Evolutionary conservation across 2,888 invertebrate genomes (phyloP), one percentile per base, ranked within the genome.

Genomic region (Amphipyra tragopoginis): DNA sequence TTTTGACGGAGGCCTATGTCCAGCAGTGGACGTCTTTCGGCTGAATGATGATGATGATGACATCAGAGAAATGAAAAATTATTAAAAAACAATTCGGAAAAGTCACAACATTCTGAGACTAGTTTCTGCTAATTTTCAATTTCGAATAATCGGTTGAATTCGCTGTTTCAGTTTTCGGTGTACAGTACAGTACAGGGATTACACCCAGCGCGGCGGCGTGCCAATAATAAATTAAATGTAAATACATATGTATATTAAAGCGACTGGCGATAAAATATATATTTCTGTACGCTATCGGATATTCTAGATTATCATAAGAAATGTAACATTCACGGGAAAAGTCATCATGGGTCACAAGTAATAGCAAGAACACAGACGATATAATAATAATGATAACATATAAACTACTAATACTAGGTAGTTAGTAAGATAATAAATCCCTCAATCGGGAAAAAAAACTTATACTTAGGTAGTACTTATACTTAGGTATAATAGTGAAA

Each of bases 391-490:
- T 47, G 34, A 64, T 51, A 40, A 36, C 15, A 43, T 43, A 3
- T 49, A 39, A 43, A 34, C 33, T 13, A 13, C 15, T 38, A 56
- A 33, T 9, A 39, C 39, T 42, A 15, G 29, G 11, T 39, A 26
- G 51, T 54, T 62, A 7, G 29, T 45, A 3, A 39, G 26, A 34
- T 47, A 40, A 36, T 39, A 15, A 49, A 51, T 51, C 64, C 70
- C 38, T 42, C 34, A 43, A 70, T 48, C 55, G 55, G 43, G 63
- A 63, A 70, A 68, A 5, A 55, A 48, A 10, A 43, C 44, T 42
- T 26, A 40, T 9, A 36, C n/a, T 40, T 13, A 21, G n/a, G n/a
- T n/a, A n/a, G n/a, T n/a, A n/a, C n/a, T n/a, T n/a, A n/a, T n/a
- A n/a, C n/a, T n/a, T n/a, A n/a, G n/a, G n/a, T n/a, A n/a, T n/a